These are phyloP conservation scores for Tridacna gigas DNA, from an alignment of 2,888 invertebrate genomes.

Conservation along the genomic window DNA sequence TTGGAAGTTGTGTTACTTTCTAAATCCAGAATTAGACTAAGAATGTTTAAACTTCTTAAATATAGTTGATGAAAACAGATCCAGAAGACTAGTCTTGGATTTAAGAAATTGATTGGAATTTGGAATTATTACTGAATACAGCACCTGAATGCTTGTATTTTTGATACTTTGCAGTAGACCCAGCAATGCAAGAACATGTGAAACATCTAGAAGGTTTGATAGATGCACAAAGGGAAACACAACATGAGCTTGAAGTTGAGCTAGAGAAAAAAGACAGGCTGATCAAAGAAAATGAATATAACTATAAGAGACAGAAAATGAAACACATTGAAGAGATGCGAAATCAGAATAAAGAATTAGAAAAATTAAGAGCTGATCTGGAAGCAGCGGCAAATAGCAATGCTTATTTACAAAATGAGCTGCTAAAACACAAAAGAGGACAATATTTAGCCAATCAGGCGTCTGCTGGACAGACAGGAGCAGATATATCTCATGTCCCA, in stretches of 20 bases:
- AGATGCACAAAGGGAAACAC: slow-evolving; percentile 62
- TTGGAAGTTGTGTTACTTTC: too few species aligned
- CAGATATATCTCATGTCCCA: slow-evolving; percentile 50
- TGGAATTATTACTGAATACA: too few species aligned
- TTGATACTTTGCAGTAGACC: slow-evolving; percentile 47
- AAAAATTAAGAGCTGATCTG: slow-evolving; percentile 75
- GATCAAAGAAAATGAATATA: slow-evolving; percentile 73
- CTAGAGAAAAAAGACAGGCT: slow-evolving; percentile 73
- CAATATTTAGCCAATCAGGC: slow-evolving; percentile 52
- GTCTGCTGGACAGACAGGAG: slow-evolving; percentile 44
- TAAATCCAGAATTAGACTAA: too few species aligned
- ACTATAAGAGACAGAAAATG: slow-evolving; percentile 75
- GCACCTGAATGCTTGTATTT: neutral
- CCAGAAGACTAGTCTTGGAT: too few species aligned
- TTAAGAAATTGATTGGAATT: too few species aligned
- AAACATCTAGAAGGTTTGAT: slow-evolving; percentile 69
- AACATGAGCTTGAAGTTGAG: slow-evolving; percentile 66
- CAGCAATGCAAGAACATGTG: slow-evolving; percentile 57
- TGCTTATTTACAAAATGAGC: slow-evolving; percentile 79
- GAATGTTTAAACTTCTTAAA: too few species aligned
- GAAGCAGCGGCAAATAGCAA: slow-evolving; percentile 80
- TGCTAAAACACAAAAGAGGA: slow-evolving; percentile 74
- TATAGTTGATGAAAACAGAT: neutral
- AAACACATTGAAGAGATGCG: slow-evolving; percentile 76
- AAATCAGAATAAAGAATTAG: slow-evolving; percentile 70